These are phyloP conservation scores for Pangasianodon gigas DNA, from an alignment of 2,113 vertebrate genomes.

Conservation along the genomic window DNA sequence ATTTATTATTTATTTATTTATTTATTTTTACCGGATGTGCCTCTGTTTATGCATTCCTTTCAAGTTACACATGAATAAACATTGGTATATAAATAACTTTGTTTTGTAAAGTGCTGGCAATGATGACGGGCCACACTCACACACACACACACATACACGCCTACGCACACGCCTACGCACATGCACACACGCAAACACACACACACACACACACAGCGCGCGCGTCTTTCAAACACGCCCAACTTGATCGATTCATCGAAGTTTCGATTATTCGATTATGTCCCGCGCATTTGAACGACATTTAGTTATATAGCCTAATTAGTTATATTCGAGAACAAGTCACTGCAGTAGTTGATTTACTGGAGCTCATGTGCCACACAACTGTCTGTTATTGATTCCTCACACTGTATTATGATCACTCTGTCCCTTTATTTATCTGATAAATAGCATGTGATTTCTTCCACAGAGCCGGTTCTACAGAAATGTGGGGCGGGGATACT, in stretches of 20 bases:
- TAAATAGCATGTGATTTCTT: slow-evolving; percentile 9
- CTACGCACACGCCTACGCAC: no score
- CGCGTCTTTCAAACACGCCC: neutral
- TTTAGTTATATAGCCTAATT: no score
- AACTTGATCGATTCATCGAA: neutral
- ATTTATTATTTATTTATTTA: no score
- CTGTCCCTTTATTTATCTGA: neutral
- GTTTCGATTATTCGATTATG: neutral
- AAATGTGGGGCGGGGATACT: neutral
- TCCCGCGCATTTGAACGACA: neutral
- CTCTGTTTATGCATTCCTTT: no score
- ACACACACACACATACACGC: no score
- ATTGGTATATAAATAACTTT: no score
- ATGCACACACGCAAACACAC: no score
- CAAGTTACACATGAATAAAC: no score
- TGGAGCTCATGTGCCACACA: neutral
- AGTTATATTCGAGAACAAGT: neutral
- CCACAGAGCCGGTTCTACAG: neutral
- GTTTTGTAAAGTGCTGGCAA: no score
- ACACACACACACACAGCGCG: neutral
- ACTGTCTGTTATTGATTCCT: neutral
- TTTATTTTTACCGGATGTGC: no score
- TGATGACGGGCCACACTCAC: no score
- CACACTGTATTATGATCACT: neutral
- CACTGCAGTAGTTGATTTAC: neutral